phyloP scores from a whole-genome alignment of 1,140 invertebrate species.

The Drosophila setifemur region DNA sequence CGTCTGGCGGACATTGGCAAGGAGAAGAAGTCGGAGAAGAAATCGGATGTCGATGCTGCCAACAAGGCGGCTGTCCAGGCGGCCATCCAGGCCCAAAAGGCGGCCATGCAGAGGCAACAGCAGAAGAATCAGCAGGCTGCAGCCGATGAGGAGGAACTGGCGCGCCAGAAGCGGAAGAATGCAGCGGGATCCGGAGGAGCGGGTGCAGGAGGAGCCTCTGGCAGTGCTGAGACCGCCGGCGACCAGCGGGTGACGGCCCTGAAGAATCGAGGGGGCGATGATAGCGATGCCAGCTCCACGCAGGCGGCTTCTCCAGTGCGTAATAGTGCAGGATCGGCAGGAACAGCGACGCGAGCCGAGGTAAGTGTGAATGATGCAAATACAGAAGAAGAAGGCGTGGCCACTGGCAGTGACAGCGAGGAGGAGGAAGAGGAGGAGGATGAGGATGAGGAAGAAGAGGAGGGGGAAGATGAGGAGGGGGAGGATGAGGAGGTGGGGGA shows the following conservation, averaged over 20 bases:
- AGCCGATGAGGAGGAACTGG: slow-evolving; percentile 95
- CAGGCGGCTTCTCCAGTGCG: slow-evolving; percentile 77
- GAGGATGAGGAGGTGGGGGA: not conserved
- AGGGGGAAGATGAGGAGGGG: not conserved
- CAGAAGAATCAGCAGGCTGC: slow-evolving; percentile 83
- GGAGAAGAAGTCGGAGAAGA: slow-evolving; percentile 88
- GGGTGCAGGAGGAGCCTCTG: slow-evolving; percentile 29
- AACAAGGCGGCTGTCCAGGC: slow-evolving; percentile 83
- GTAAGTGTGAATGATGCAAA: slow-evolving; percentile 85
- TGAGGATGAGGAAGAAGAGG: slow-evolving; percentile 23
- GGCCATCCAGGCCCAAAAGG: slow-evolving; percentile 83
- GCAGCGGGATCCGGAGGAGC: slow-evolving; percentile 83
- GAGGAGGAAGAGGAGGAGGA: slow-evolving; percentile 31
- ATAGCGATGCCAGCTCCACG: slow-evolving; percentile 81
- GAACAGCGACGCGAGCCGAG: slow-evolving; percentile 85
- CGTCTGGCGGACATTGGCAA: slow-evolving; percentile 91
- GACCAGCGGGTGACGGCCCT: slow-evolving; percentile 82
- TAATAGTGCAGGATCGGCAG: slow-evolving; percentile 83
- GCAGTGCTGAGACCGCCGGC: slow-evolving; percentile 38
- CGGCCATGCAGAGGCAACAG: slow-evolving; percentile 81
- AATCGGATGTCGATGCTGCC: slow-evolving; percentile 81
- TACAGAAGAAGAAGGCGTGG: slow-evolving; percentile 67
- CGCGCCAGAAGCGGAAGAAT: slow-evolving; percentile 93
- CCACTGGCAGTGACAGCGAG: slow-evolving; percentile 50
- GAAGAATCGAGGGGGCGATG: slow-evolving; percentile 82